These are phyloP conservation scores for Microcebus jonahi DNA, from an alignment of 2,113 vertebrate species.

Conservation along the genomic window DNA sequence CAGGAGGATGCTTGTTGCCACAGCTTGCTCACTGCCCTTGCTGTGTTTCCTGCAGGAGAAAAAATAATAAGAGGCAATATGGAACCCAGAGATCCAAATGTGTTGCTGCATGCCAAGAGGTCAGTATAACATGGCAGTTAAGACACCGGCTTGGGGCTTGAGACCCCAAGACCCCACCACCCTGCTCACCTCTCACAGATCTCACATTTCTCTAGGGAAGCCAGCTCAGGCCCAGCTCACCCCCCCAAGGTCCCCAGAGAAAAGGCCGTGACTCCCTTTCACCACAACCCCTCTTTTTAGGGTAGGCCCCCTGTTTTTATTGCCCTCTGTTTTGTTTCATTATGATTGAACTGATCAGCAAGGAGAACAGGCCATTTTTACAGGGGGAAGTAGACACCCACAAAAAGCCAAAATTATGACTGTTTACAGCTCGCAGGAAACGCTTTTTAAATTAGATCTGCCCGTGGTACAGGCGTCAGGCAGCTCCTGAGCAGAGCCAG, in stretches of 20 bases:
- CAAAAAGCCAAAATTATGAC: constrained; percentile 55
- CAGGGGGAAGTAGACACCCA: constrained; percentile 48
- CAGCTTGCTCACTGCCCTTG: neutral
- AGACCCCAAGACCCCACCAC: neutral
- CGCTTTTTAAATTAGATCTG: constrained; percentile 54
- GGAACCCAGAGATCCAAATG: neutral
- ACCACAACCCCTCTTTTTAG: neutral
- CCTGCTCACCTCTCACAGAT: neutral
- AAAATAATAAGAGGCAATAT: neutral
- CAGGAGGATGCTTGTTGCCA: neutral
- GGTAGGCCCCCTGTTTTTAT: neutral
- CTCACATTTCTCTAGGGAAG: neutral
- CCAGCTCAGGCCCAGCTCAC: neutral
- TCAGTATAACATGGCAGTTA: too few relatives aligned
- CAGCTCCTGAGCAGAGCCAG: neutral
- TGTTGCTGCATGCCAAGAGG: neutral
- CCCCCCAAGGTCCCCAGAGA: neutral
- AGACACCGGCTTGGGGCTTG: neutral
- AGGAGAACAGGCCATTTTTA: constrained; percentile 39
- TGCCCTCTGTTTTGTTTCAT: constrained; percentile 48
- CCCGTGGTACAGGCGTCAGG: neutral
- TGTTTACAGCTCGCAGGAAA: constrained; percentile 53
- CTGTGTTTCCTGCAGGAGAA: neutral
- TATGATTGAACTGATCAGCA: constrained; percentile 32
- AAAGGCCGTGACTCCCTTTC: neutral